Percentiles rank a stretch among this genome's conserved stretches.
phyloP scores from a whole-genome alignment of 2,113 vertebrate genomes.

The Pleuronectes platessa region DNA sequence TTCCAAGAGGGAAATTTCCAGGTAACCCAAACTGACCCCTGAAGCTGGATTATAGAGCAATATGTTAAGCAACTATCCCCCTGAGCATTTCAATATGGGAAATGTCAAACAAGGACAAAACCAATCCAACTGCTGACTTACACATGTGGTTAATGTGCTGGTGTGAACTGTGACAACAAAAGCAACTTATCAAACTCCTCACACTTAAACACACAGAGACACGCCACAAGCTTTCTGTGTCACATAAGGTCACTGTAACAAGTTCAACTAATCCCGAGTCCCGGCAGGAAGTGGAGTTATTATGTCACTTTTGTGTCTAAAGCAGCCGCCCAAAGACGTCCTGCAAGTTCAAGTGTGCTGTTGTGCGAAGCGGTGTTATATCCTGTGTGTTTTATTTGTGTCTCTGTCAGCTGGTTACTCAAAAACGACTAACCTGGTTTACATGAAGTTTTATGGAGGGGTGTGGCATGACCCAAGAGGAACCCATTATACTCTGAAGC shows the following conservation, averaged over 20 bases:
- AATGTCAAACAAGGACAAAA: neutral
- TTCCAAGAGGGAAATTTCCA: too few species aligned
- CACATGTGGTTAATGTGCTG: too few species aligned
- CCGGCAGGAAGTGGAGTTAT: neutral
- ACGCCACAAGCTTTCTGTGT: neutral
- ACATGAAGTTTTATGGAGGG: too few species aligned
- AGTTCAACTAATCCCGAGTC: neutral
- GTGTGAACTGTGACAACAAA: neutral
- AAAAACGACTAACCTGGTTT: too few species aligned
- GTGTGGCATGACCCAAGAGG: too few species aligned
- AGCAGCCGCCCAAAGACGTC: neutral
- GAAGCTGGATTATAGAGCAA: too few species aligned
- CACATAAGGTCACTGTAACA: neutral
- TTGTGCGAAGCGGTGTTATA: neutral
- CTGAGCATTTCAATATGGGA: too few species aligned
- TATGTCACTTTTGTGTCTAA: constrained; percentile 14
- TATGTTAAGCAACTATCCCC: too few species aligned
- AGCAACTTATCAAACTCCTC: constrained; percentile 9
- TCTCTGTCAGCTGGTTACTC: too few species aligned
- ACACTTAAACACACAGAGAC: neutral
- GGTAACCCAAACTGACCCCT: too few species aligned
- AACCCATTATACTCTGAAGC: too few species aligned
- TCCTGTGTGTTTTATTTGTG: too few species aligned
- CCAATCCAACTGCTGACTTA: neutral
- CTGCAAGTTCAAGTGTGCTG: neutral